Conservation (phyloP, 35 echinoderm and acorn worm genomes). For the Diadema setosum region DNA sequence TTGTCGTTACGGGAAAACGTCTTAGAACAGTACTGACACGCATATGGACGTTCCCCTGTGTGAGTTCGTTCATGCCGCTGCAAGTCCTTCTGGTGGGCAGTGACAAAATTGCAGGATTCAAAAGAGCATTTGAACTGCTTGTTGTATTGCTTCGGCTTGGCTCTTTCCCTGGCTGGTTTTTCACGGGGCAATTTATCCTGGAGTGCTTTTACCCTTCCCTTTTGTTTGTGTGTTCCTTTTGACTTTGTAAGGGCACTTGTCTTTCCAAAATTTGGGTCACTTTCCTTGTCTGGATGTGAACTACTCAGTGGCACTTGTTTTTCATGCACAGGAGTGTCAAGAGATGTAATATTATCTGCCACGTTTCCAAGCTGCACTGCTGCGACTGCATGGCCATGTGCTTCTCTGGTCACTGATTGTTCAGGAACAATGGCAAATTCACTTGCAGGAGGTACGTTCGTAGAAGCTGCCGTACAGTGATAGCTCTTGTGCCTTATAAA, state of each 20-base stretch:
- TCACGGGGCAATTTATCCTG: background rate
- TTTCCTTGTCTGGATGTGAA: background rate
- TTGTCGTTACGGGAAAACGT: conserved; percentile 61
- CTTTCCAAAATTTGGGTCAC: background rate
- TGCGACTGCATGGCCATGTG: background rate
- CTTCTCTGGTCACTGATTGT: background rate
- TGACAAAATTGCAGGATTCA: conserved; percentile 22
- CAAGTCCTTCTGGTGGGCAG: conserved; percentile 44
- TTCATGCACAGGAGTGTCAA: background rate
- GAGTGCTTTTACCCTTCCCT: background rate
- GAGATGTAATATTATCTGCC: background rate
- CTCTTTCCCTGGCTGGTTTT: background rate
- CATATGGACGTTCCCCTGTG: conserved; percentile 73
- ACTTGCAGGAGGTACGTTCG: background rate
- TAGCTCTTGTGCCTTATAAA: conserved; percentile 30
- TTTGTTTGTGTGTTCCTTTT: background rate
- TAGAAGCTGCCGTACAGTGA: background rate
- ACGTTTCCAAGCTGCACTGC: background rate
- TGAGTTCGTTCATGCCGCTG: conserved; percentile 58
- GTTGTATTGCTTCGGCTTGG: background rate
- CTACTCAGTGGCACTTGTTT: background rate
- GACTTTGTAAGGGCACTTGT: background rate
- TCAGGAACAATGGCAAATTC: background rate
- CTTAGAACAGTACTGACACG: conserved; percentile 61
- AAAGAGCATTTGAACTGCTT: conserved; percentile 33